Evolutionary conservation across 2,113 vertebrate species (phyloP), one percentile per base, ranked within the genome.

Genomic region (Peromyscus polionotus): DNA sequence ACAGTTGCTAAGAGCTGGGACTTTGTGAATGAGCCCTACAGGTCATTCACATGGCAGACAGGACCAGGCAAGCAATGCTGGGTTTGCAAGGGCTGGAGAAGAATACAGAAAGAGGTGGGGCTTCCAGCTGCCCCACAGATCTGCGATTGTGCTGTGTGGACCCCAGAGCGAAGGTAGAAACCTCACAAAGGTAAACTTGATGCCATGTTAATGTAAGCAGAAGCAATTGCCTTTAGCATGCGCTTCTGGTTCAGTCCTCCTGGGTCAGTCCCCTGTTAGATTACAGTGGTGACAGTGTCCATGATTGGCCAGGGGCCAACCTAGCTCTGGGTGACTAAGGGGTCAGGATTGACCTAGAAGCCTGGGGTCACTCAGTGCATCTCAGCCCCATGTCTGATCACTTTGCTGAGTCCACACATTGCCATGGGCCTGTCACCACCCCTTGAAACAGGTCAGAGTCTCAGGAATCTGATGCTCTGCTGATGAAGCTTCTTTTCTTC

Each of bases 391-490:
- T 10, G n/a, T 94, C 72, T 72, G 70, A 59, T 26, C 3, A 9
- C 68, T 17, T 12, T 57, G 51, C 33, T 20, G 10, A 81, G 42
- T 68, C 65, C 31, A 24, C 1, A 22, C 1, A 3, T n/a, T 42
- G 42, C 73, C 42, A 16, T 16, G 77, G 19, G 31, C 11, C 42
- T 4, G 33, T 73, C n/a, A 20, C 72, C 2, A 14, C 16, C 33
- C 39, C 26, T 81, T 31, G 68, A 75, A 63, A 22, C 0, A 0
- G 22, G 13, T 45, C 0, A 0, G 39, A 14, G 13, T 75, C 67
- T 45, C 51, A 77, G 24, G 36, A 24, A n/a, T 88, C 67, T 7
- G 24, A 59, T 26, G 39, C 77, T 45, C 57, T 48, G 54, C 26
- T 80, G 80, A 39, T 14, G 39, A 2, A 12, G 31, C 14, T 83